Percentiles rank a stretch among this genome's conserved stretches.
Evolutionary conservation across 2,888 invertebrate genomes (phyloP).

Genomic region (Stictocephala bisonia): DNA sequence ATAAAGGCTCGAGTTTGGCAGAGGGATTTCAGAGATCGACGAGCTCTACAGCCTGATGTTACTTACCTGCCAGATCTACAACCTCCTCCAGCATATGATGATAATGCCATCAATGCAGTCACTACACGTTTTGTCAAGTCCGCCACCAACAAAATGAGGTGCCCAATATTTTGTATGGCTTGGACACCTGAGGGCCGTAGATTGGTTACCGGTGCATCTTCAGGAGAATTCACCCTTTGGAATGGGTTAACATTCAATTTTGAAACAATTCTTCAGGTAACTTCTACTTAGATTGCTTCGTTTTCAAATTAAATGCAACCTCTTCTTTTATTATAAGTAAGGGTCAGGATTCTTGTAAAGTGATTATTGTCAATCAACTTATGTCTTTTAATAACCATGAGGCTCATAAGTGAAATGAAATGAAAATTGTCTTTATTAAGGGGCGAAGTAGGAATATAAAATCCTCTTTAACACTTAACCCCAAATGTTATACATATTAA

Average conservation of each 20-base stretch:
- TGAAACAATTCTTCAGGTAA: constrained; percentile 98
- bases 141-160: constrained; percentile 99
- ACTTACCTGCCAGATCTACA: constrained; percentile 94
- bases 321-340: no score
- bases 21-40: constrained; percentile 88
- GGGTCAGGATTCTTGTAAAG: no score
- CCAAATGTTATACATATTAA: no score
- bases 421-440: no score
- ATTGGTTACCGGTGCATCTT: constrained; percentile 97
- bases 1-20: constrained; percentile 94
- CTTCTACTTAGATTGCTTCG: no score
- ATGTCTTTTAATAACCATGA: no score
- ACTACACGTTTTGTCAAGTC: constrained; percentile 96
- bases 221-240: constrained; percentile 99
- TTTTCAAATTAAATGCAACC: constrained; percentile 16
- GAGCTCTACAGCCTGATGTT: constrained; percentile 93
- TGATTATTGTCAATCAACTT: no score
- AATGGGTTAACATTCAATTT: constrained; percentile 99
- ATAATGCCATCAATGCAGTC: constrained; percentile 97
- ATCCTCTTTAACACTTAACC: no score
- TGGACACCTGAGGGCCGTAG: constrained; percentile 99
- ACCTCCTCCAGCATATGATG: constrained; percentile 93
- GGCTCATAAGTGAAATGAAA: no score
- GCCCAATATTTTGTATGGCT: constrained; percentile 98
- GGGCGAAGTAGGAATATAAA: no score